Conservation (phyloP, 1,140 invertebrate genomes). For the Drosophila trapezifrons region DNA sequence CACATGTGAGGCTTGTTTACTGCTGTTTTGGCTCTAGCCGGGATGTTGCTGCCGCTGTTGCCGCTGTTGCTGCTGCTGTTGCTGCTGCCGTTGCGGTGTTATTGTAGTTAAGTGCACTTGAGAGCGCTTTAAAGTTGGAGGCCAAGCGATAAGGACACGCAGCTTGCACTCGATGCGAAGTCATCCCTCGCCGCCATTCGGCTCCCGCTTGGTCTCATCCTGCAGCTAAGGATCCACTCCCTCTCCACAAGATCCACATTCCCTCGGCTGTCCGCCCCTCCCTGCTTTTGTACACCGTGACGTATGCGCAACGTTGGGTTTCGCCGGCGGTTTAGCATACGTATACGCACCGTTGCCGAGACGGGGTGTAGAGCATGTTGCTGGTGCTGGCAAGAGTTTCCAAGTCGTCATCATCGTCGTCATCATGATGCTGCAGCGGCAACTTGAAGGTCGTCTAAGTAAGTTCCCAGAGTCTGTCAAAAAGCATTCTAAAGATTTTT, state of each 20-base stretch:
- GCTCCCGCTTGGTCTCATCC: neutral
- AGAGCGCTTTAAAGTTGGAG: constrained; percentile 70
- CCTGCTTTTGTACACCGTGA: constrained; percentile 60
- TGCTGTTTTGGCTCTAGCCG: constrained; percentile 15
- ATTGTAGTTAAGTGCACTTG: constrained; percentile 75
- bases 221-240: neutral
- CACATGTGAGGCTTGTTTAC: constrained; percentile 53
- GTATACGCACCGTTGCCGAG: constrained; percentile 53
- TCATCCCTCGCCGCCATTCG: constrained; percentile 28
- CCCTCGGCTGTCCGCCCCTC: neutral
- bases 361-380: neutral
- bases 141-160: constrained; percentile 68
- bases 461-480: constrained; percentile 45
- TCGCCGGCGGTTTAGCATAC: constrained; percentile 64
- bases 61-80: constrained; percentile 13
- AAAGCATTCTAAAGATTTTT: constrained; percentile 49
- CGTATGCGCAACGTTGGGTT: constrained; percentile 68
- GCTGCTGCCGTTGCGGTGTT: constrained; percentile 39
- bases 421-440: constrained; percentile 1
- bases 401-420: constrained; percentile 39
- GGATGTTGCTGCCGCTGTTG: constrained; percentile 20
- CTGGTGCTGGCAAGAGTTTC: constrained; percentile 34
- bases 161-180: constrained; percentile 52
- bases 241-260: neutral
- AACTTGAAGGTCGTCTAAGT: constrained; percentile 54